Evolutionary conservation across 2,888 invertebrate species (phyloP).

Genomic region (Euproctis similis): DNA sequence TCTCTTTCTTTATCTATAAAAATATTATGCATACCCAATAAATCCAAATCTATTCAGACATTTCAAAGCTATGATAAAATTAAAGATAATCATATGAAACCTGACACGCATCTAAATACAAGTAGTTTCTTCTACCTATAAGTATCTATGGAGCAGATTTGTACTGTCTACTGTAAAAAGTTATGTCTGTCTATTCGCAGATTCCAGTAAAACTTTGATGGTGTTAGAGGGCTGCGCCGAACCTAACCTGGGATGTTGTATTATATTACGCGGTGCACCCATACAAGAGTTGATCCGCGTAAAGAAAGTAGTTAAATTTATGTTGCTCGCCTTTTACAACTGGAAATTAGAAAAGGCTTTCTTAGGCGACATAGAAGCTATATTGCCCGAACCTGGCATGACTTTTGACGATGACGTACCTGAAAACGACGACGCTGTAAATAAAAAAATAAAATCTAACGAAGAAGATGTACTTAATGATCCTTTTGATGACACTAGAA

Average conservation of each 20-base stretch:
- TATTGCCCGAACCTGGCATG: constrained; percentile 59
- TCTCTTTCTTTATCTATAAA: no score
- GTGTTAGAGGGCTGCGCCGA: constrained; percentile 93
- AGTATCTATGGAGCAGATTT: no score
- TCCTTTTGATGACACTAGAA: constrained; percentile 12
- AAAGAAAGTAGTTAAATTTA: constrained; percentile 87
- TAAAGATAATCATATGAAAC: no score
- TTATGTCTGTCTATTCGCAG: constrained; percentile 42
- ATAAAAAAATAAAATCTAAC: constrained; percentile 8
- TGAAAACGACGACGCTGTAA: constrained; percentile 8
- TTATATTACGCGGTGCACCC: constrained; percentile 87
- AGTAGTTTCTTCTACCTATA: no score
- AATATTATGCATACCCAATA: no score
- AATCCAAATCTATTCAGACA: no score
- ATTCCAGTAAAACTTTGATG: constrained; percentile 89
- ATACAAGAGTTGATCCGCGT: constrained; percentile 84
- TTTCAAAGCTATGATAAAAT: no score
- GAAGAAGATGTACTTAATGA: constrained; percentile 5
- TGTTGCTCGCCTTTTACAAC: constrained; percentile 91
- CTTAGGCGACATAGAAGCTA: constrained; percentile 86
- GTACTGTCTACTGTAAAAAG: no score
- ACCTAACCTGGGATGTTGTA: constrained; percentile 89
- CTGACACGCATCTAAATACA: no score
- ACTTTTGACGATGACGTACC: constrained; percentile 42
- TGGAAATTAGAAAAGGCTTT: constrained; percentile 95